A percentile compares a stretch with the other conserved stretches of the same genome.
These are phyloP conservation scores for Tryphoninae sp. DNA, from an alignment of 2,888 invertebrate genomes.

Conservation along the genomic window DNA sequence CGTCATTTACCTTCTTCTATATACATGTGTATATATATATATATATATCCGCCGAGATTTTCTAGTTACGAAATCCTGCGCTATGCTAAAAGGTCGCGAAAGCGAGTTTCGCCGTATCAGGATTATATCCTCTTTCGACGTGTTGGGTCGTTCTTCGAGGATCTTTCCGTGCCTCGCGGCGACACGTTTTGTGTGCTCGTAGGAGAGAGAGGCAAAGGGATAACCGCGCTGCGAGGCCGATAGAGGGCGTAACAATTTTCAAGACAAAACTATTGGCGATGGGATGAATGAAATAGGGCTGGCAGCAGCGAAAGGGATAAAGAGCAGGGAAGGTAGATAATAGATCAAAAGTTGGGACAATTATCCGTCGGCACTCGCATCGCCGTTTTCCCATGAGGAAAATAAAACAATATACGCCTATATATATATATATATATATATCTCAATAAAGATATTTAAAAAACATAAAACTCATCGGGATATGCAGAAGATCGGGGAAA, in stretches of 20 bases:
- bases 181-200: slow-evolving; percentile 1
- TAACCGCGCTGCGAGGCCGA: slow-evolving; percentile 17
- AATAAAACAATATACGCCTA: slow-evolving; percentile 39
- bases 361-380: slow-evolving; percentile 57
- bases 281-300: slow-evolving; percentile 1
- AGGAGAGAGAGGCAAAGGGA: slow-evolving; percentile 50
- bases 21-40: too few relatives aligned
- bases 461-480: slow-evolving; percentile 34
- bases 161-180: slow-evolving; percentile 7
- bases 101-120: not conserved
- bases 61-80: not conserved
- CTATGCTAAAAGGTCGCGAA: slow-evolving; percentile 4
- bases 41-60: not conserved
- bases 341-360: slow-evolving; percentile 20
- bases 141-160: not conserved
- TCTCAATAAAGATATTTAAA: slow-evolving; percentile 24
- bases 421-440: slow-evolving; percentile 19
- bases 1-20: not conserved
- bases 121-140: not conserved
- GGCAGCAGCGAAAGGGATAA: slow-evolving; percentile 1
- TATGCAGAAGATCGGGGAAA: slow-evolving; percentile 22
- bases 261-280: slow-evolving; percentile 15
- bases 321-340: slow-evolving; percentile 5
- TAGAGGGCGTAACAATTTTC: slow-evolving; percentile 21
- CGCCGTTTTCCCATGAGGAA: slow-evolving; percentile 54